Base-by-base conservation (phyloP, 2,797 vertebrate genomes). In the Myotis pilosus region DNA sequence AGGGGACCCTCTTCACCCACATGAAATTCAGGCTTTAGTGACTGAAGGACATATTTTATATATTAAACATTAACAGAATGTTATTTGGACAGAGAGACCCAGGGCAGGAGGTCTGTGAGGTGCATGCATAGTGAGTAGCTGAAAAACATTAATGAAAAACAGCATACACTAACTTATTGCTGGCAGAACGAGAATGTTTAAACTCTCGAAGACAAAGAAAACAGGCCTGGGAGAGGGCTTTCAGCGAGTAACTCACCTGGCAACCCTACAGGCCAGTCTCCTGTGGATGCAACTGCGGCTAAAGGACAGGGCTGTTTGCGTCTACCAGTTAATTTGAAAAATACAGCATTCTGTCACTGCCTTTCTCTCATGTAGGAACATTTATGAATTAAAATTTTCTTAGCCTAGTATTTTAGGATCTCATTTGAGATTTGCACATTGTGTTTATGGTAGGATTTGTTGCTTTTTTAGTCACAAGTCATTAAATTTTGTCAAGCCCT, bases 61-160 rank as follows among this genome's bases (percentile, higher is more conserved):
- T 28, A 68, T 91, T 95, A 94, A 75, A 86, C 38, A 87, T 95
- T 96, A 94, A 96, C 23, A 11, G 76, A 55, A 79, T 76, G 44
- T 19, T 94, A 20, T 79, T 90, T 68, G 47, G 74, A 53, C 75
- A 71, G 64, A 87, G 19, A 92, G 30, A 90, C 66, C 49, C 38
- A 23, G 25, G 12, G 60, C 75, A 84, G 82, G 62, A 84, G 88
- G 53, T 62, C 78, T 93, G 36, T 53, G 28, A 86, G 76, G 38
- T 47, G 16, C 17, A 7, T 53, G 53, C 93, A 86, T 88, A n/a
- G 57, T 20, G 28, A 94, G 86, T 75, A 93, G 84, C 66, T 87
- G 47, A 64, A 79, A 96, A 94, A 55, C 57, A 28, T 51, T 60
- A 36, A 23, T 55, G 53, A 53, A 75, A 89, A 66, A 36, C 60